These are phyloP conservation scores for Agrotis puta DNA, from an alignment of 2,888 invertebrate species.

Conservation along the genomic window DNA sequence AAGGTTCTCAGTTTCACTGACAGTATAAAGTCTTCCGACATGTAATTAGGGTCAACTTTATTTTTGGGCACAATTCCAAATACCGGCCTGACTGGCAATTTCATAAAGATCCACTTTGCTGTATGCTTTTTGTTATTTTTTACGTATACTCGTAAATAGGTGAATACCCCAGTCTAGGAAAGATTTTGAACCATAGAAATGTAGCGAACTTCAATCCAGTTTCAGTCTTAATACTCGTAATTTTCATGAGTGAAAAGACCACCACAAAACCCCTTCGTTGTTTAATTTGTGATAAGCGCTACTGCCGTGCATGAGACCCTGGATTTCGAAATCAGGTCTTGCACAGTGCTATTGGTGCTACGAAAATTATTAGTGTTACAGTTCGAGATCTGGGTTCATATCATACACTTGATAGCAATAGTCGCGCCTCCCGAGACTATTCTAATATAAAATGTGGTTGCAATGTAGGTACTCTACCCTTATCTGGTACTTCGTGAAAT, in stretches of 20 bases:
- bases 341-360: neutral
- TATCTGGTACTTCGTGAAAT: neutral
- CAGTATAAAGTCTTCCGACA: constrained; percentile 1
- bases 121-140: constrained; percentile 19
- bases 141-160: neutral
- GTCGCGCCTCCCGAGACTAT: neutral
- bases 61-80: constrained; percentile 31
- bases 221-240: neutral
- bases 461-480: neutral
- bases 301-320: neutral
- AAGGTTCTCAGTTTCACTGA: neutral
- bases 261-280: neutral
- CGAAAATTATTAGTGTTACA: neutral
- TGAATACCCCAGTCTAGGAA: neutral
- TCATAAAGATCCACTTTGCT: constrained; percentile 13
- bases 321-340: neutral
- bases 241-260: neutral
- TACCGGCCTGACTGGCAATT: constrained; percentile 11
- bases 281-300: neutral
- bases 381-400: neutral
- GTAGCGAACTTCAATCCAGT: neutral
- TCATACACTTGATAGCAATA: neutral
- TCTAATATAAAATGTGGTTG: neutral
- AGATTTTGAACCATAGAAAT: neutral
- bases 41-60: constrained; percentile 24